These are phyloP conservation scores for Euplexia lucipara DNA, from an alignment of 2,888 invertebrate species.

Conservation along the genomic window DNA sequence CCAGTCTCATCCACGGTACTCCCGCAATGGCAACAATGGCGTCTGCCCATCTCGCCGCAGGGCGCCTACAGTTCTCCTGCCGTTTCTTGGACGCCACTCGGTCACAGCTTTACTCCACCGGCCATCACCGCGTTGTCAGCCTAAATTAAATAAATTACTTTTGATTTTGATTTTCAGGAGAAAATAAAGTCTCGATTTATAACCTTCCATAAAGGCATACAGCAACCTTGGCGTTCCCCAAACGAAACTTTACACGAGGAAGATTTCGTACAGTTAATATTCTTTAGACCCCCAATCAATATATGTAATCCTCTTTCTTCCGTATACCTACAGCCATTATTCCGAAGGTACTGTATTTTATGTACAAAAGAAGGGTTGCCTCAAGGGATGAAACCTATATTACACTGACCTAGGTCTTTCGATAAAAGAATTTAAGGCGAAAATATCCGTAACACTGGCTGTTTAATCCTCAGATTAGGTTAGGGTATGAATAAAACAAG, in stretches of 20 bases:
- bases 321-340: background rate
- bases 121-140: too few relatives aligned
- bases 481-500: conserved; percentile 26
- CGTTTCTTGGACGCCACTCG: too few relatives aligned
- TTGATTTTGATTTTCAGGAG: too few relatives aligned
- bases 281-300: background rate
- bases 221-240: background rate
- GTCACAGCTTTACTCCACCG: too few relatives aligned
- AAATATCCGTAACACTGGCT: conserved; percentile 23
- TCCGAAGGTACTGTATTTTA: too few relatives aligned
- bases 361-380: conserved; percentile 5
- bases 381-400: conserved; percentile 23
- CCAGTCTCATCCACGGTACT: too few relatives aligned
- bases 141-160: too few relatives aligned
- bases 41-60: too few relatives aligned
- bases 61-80: too few relatives aligned
- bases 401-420: conserved; percentile 4
- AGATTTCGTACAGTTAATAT: background rate
- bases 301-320: conserved; percentile 5
- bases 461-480: background rate
- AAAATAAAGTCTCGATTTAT: too few relatives aligned
- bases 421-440: conserved; percentile 34
- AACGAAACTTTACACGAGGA: background rate
- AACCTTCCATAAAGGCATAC: too few relatives aligned
- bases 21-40: too few relatives aligned